Conservation (phyloP, 1,140 invertebrate species). For the Trichonephila inaurata region DNA sequence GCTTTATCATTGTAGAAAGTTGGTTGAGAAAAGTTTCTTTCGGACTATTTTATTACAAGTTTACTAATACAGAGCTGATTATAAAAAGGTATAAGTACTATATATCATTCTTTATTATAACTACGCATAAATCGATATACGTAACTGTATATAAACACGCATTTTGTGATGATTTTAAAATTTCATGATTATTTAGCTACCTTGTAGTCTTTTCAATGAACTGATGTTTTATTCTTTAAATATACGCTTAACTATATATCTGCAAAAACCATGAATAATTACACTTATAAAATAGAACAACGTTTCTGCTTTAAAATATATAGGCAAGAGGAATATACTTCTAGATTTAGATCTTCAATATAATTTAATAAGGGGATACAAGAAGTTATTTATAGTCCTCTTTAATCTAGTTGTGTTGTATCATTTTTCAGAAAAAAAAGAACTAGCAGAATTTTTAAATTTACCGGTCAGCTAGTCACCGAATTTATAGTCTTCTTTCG, state of each 20-base stretch:
- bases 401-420: no score
- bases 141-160: neutral
- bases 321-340: neutral
- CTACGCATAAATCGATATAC: constrained; percentile 4
- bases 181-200: neutral
- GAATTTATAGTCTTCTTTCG: no score
- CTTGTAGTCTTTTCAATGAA: constrained; percentile 10
- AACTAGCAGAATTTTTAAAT: no score
- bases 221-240: constrained; percentile 34
- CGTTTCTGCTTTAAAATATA: neutral
- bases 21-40: constrained; percentile 3
- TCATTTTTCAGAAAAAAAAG: no score
- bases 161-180: neutral
- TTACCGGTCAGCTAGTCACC: no score
- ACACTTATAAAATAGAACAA: neutral
- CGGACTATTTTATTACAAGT: neutral
- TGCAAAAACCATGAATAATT: neutral
- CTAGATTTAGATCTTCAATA: neutral
- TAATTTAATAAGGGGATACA: no score
- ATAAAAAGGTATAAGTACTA: neutral
- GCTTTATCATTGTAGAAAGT: neutral
- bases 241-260: constrained; percentile 27
- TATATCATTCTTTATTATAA: neutral
- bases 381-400: no score
- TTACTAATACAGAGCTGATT: neutral